Percentiles rank a stretch among this genome's conserved stretches.
These are phyloP conservation scores for Eupeodes latifasciatus DNA, from an alignment of 2,888 invertebrate genomes.

Conservation along the genomic window DNA sequence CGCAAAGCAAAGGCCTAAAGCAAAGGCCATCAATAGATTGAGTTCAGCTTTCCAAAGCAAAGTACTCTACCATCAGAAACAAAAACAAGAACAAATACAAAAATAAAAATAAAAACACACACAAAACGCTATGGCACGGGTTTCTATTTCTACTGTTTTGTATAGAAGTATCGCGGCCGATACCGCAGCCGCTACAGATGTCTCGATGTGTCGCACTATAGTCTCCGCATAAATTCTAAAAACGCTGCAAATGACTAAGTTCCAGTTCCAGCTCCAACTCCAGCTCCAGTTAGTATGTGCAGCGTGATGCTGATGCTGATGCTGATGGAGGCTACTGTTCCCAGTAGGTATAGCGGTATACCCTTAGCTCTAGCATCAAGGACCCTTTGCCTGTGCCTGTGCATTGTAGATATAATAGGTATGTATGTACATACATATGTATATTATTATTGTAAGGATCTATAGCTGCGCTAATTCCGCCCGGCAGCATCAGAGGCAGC, in stretches of 20 bases:
- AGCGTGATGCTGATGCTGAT: not conserved
- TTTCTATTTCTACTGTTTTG: not conserved
- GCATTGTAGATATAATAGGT: conserved; percentile 1
- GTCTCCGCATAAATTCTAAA: conserved; percentile 69
- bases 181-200: conserved; percentile 44
- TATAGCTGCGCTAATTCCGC: conserved; percentile 72
- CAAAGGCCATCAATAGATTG: conserved; percentile 57
- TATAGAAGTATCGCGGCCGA: not conserved
- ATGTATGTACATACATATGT: too few species aligned
- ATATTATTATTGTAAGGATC: conserved; percentile 35
- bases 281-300: not conserved
- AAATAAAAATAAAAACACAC: not conserved
- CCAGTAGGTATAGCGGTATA: too few species aligned
- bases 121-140: not conserved
- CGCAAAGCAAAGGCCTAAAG: conserved; percentile 10
- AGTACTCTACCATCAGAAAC: not conserved
- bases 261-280: conserved; percentile 3
- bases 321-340: not conserved
- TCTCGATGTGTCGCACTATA: conserved; percentile 64
- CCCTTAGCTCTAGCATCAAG: conserved; percentile 18
- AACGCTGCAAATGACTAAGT: conserved; percentile 73
- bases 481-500: conserved; percentile 22
- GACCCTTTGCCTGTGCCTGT: not conserved
- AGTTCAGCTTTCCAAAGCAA: not conserved
- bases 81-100: not conserved